Evolutionary conservation across 2,113 vertebrate species (phyloP).

Genomic region (Saguinus midas): DNA sequence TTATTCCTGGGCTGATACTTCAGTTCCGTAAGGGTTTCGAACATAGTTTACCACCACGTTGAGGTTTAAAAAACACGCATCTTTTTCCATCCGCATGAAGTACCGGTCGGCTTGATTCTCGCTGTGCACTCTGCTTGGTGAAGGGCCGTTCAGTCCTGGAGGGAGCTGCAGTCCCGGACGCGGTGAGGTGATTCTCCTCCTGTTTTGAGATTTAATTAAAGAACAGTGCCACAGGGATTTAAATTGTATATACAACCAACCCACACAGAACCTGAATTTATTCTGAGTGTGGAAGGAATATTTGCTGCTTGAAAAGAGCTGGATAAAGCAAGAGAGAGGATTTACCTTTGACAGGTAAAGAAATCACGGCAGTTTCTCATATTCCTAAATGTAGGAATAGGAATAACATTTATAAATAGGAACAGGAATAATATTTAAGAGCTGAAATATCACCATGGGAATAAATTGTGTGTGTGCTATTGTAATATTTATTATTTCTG

Average conservation of each 20-base stretch:
- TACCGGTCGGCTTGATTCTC: accelerated
- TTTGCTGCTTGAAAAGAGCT: not conserved
- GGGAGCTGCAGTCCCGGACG: accelerated
- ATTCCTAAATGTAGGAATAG: too few relatives aligned
- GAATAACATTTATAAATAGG: too few relatives aligned
- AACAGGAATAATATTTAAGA: too few relatives aligned
- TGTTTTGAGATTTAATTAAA: not conserved
- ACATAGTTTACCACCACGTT: not conserved
- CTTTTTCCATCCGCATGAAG: not conserved
- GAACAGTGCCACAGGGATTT: too few relatives aligned
- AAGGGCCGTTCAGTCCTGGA: accelerated
- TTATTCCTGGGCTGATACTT: not conserved
- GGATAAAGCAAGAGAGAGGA: too few relatives aligned
- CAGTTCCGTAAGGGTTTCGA: not conserved
- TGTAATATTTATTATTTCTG: too few relatives aligned
- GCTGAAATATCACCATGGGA: too few relatives aligned
- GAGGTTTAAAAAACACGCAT: not conserved
- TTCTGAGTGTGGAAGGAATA: not conserved
- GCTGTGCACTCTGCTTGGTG: accelerated
- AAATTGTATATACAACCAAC: accelerated
- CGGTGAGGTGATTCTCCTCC: accelerated
- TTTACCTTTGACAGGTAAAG: not conserved
- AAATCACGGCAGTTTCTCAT: too few relatives aligned
- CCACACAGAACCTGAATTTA: accelerated
- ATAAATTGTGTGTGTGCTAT: too few relatives aligned